Base-by-base conservation (phyloP, 2,797 vertebrate species). In the Agapornis canus region DNA sequence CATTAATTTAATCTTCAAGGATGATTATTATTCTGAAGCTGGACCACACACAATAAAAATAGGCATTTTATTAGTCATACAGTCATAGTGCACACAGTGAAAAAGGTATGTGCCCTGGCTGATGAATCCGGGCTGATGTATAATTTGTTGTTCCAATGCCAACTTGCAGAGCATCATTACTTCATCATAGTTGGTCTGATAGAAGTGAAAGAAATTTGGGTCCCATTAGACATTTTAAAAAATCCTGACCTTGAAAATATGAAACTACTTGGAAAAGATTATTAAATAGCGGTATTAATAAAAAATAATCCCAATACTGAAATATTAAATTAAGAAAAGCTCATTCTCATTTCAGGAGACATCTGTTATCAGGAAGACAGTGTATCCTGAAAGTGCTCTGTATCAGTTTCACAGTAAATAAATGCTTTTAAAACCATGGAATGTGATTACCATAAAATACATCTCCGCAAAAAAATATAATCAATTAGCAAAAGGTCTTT, bases 11-110 rank as follows among this genome's bases (percentile, higher is more conserved):
- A 90, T 94, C 73, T 90, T 83, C 66, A 43, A 71, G 81, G 72
- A 68, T 87, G 64, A 95, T 96, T 96, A 94, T 94, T 91, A 97
- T 95, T 97, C 94, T 76, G 87, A 96, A 92, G 82, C 73, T 61
- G 73, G 95, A 94, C 85, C 73, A 90, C 82, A 93, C 82, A 96
- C 72, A 94, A 91, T 94, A 95, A 96, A 96, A 96, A 86, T 25
- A 91, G 51, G 40, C 73, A 92, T 95, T 96, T 91, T 91, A 90
- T 96, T 94, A 96, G 80, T 91, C 82, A 82, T 79, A 76, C 37
- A 92, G 92, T 84, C 72, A 69, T 75, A 93, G 91, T 54, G 39
- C 86, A 90, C 76, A 82, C 6, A 70, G 47, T 39, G 32, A 93
- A 96, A 90, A 92, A 88, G 27, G 43, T 61, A 75, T 19, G 42